Base-by-base conservation (phyloP, 1,140 invertebrate genomes). In the Arion vulgaris region DNA sequence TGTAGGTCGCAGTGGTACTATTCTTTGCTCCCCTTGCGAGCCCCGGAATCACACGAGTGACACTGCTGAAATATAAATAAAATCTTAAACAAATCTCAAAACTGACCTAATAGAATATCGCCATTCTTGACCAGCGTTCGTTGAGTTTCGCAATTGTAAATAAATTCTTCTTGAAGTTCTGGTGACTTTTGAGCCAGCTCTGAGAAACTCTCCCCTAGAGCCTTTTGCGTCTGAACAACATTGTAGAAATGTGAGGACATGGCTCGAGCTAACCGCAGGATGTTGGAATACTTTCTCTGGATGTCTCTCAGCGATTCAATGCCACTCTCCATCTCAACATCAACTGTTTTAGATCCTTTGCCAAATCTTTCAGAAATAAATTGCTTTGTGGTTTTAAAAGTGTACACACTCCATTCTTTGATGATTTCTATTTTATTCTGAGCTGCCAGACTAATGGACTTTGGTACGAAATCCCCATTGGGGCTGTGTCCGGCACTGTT, bases 341-440 rank as follows among this genome's bases (percentile, higher is more conserved):
- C 97, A 80, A 97, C 95, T 51, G 97, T 98, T 83, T 96, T 88
- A 45, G 96, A 96, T 57, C 96, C 91, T 94, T 98, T 98, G 2
- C 98, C 98, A 69, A 99, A 93, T 93, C 97, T 98, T 91, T 99
- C 97, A 89, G 97, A 96, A 92, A 99, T 95, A 66, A 98, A 94
- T 91, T 99, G 98, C 86, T 96, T 96, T 0, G 97, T 98, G 90
- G 97, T 99, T 92, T 99, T 99, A 91, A 98, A 99, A 0, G 98
- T 98, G 80, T 97, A 98, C 89, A 98, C 96, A 89, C 97, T 97
- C 98, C 98, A 99, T 89, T 96, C 97, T 91, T 96, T 97, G 68
- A 99, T 94, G 53, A 95, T 95, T 91, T 98, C 97, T 90, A 99
- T 85, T 88, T 92, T 92, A 34, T 89, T 88, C 38, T 87, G 86